phyloP scores from a whole-genome alignment of 2,797 vertebrate genomes.

The Karalla daura region DNA sequence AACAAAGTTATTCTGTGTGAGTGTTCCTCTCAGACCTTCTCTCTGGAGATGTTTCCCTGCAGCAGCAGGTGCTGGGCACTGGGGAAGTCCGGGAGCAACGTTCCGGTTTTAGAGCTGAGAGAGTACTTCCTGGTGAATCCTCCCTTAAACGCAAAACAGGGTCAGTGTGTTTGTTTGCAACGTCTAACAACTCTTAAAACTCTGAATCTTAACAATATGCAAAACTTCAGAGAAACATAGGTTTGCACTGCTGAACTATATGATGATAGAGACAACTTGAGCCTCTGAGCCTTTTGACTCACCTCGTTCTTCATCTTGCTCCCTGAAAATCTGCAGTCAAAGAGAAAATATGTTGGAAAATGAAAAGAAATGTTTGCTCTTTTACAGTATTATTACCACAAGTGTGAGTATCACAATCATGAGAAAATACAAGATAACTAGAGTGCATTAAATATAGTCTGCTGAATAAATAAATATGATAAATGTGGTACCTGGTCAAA shows the following conservation, averaged over 20 bases:
- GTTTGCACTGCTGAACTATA: no score
- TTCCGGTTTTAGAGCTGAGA: constrained; percentile 98
- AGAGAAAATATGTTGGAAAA: no score
- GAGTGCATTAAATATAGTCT: neutral
- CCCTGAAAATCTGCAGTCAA: constrained; percentile 92
- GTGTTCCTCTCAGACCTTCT: constrained; percentile 87
- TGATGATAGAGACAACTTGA: no score
- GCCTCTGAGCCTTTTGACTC: neutral
- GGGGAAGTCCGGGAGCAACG: constrained; percentile 96
- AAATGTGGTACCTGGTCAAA: constrained; percentile 89
- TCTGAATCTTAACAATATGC: no score
- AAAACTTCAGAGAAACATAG: no score
- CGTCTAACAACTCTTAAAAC: no score
- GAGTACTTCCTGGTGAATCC: constrained; percentile 99
- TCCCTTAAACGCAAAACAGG: constrained; percentile 82
- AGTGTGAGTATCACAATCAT: no score
- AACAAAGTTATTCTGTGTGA: neutral
- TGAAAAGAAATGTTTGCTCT: neutral
- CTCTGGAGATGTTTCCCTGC: constrained; percentile 92
- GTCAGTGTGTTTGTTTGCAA: fast-evolving
- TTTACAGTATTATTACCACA: neutral
- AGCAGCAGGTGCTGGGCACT: constrained; percentile 94
- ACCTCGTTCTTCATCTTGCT: constrained; percentile 99
- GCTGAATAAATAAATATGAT: neutral
- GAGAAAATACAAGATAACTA: no score